Evolutionary conservation across 2,113 vertebrate genomes (phyloP), one percentile per base, ranked within the genome.

Genomic region (Caranx melampygus): DNA sequence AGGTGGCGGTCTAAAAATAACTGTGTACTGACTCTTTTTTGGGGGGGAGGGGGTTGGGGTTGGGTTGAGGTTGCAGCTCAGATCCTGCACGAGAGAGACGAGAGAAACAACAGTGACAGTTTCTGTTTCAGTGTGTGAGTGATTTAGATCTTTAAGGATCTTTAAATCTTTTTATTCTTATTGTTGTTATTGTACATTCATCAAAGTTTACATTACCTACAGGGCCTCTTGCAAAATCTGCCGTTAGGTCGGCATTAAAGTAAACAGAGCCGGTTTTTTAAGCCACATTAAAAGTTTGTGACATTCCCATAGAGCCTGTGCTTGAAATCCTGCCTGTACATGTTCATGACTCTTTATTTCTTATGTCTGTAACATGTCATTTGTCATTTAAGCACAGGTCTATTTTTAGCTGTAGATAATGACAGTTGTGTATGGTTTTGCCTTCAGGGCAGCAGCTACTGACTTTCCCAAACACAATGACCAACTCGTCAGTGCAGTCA

Each of bases 371-470:
- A 3, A 72, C 21, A 31, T 47, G 40, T n/a, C 33, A 11, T 10
- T 70, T n/a, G 16, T 47, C 34, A 18, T 18, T 14, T 26, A 26
- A 26, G 26, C 21, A 42, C 54, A 12, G 12, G 15, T 40, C 16
- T 35, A 35, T 67, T 51, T 34, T 34, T 15, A 26, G 51, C 44
- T 26, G 57, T 79, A 49, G 8, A 59, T 34, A 3, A 58, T 34
- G 45, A 5, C 20, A 20, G 35, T 16, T 55, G 49, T 12, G 14
- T 21, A 59, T 64, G 40, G 49, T 49, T 70, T 45, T 34, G 49
- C 49, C 63, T 7, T 18, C n/a, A 26, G 76, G 64, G 45, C 37
- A 75, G 77, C 54, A 58, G 61, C 40, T 72, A 2, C 21, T 6
- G 34, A 51, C 33, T 44, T 61, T 14, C 16, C 31, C 37, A 67